Evolutionary conservation across 2,888 invertebrate genomes (phyloP).

Genomic region (Plusia festucae): DNA sequence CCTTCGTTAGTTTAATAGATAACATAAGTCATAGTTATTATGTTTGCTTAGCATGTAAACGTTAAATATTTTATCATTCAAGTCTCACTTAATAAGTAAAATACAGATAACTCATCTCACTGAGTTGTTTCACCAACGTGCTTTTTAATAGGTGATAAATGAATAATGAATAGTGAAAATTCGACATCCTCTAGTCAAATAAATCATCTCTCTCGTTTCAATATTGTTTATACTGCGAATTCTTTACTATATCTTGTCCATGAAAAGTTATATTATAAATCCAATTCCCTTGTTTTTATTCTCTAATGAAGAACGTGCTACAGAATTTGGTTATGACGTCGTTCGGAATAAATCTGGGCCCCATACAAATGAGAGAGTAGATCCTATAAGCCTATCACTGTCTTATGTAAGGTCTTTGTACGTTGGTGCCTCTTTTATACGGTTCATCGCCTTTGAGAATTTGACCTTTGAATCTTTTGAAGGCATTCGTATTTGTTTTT

Average conservation of each 20-base stretch:
- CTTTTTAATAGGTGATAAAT: not conserved
- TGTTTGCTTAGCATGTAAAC: not conserved
- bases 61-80: not conserved
- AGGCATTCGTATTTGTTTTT: not conserved
- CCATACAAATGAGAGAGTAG: slow-evolving; percentile 15
- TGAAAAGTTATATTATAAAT: not conserved
- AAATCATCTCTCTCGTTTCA: too few relatives aligned
- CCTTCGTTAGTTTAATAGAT: too few relatives aligned
- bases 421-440: not conserved
- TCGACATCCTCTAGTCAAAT: too few relatives aligned
- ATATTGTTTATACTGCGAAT: not conserved
- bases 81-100: not conserved
- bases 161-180: too few relatives aligned
- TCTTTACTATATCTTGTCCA: not conserved
- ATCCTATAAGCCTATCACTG: slow-evolving; percentile 27
- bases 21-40: too few relatives aligned
- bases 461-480: slow-evolving; percentile 27
- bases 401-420: slow-evolving; percentile 18
- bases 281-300: not conserved
- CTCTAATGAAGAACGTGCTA: not conserved
- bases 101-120: not conserved
- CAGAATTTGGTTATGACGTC: slow-evolving; percentile 22
- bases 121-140: not conserved
- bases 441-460: slow-evolving; percentile 20
- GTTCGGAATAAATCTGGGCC: slow-evolving; percentile 7